Evolutionary conservation across 2,888 invertebrate species (phyloP), one percentile per base, ranked within the genome.

Genomic region (Danaus chrysippus): DNA sequence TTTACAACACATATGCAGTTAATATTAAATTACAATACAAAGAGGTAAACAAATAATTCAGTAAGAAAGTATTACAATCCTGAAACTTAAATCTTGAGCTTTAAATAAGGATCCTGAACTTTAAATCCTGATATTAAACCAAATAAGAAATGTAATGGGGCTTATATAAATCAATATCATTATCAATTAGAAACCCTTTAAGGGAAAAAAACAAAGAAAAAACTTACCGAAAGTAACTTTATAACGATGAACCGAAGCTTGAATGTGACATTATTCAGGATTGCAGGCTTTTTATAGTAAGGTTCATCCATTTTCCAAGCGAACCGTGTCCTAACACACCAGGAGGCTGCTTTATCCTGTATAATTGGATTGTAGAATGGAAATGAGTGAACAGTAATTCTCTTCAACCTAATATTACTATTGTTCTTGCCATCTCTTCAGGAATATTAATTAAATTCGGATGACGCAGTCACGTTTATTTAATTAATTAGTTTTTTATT

Each of bases 241-340:
- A 49, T 46, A 17, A 49, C 15, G 15, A 49, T 15, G 49, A 49
- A 49, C 15, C 67, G 68, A 64, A 69, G 71, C 60, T 61, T 65
- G 75, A 81, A 73, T 86, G 83, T 82, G 78, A 70, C 59, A 71
- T 73, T 49, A 60, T 56, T 44, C n/a, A 52, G 49, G 43, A 58
- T 60, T 63, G 42, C 66, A 34, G 62, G 59, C 74, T 64, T 81
- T 87, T 83, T 87, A 87, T 87, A 87, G 78, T 68, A 59, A 69
- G 76, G 62, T 66, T 62, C 58, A 69, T 71, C 64, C 71, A 73
- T 70, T 68, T 71, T 59, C 54, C 67, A 72, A 86, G 83, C 77
- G 67, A 86, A 84, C 78, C 85, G 64, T 77, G 71, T 65, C 79
- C 68, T 61, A 58, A 73, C 70, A 69, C 84, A 66, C 71, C 76